A percentile compares a stretch with the other conserved stretches of the same genome.
Evolutionary conservation across 2,113 vertebrate genomes (phyloP).

Genomic region (Dasyurus viverrinus): DNA sequence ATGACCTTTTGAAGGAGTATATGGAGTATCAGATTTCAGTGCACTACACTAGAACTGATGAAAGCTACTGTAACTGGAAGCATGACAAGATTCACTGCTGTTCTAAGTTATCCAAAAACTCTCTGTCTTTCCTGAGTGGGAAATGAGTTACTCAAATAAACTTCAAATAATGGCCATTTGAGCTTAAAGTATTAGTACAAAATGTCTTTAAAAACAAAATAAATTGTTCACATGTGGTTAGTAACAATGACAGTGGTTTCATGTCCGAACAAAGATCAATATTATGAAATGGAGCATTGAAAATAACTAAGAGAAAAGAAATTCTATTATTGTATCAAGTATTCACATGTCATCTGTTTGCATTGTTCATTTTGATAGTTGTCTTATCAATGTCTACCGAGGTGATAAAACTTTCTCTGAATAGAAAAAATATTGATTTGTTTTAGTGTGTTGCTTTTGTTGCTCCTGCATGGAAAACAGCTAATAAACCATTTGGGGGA

Average conservation of each 20-base stretch:
- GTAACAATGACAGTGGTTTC: neutral
- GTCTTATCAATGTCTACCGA: neutral
- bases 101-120: neutral
- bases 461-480: neutral
- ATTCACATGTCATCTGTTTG: neutral
- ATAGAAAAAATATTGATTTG: neutral
- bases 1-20: slow-evolving; percentile 19
- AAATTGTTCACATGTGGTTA: neutral
- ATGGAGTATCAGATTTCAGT: neutral
- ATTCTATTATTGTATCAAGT: neutral
- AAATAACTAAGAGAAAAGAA: neutral
- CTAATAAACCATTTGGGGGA: neutral
- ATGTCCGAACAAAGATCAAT: slow-evolving; percentile 7
- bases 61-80: slow-evolving; percentile 8
- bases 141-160: slow-evolving; percentile 1
- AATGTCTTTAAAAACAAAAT: neutral
- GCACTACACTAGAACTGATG: neutral
- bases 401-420: neutral
- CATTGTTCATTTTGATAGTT: neutral
- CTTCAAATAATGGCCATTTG: neutral
- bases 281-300: neutral
- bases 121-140: neutral
- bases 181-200: neutral
- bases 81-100: neutral
- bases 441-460: neutral